phyloP scores from a whole-genome alignment of 2,888 invertebrate genomes.

The Polietes domitor region DNA sequence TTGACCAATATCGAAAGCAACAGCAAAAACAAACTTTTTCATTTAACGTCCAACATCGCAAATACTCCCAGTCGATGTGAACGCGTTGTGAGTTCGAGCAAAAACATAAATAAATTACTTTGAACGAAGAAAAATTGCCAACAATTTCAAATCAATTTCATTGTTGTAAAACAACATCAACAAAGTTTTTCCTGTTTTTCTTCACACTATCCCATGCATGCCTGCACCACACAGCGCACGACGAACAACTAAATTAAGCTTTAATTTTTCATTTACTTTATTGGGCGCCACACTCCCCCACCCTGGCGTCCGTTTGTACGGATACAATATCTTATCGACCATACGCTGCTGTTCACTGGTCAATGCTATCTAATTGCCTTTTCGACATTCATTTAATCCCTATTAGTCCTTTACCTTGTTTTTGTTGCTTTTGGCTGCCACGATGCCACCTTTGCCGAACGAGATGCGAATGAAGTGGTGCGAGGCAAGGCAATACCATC shows the following conservation, averaged over 20 bases:
- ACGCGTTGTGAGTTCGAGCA: background rate
- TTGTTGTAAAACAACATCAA: slow-evolving; percentile 10
- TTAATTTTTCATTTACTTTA: slow-evolving; percentile 67
- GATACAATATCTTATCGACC: slow-evolving; percentile 18
- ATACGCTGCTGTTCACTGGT: slow-evolving; percentile 61
- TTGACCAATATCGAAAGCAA: background rate
- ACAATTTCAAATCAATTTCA: slow-evolving; percentile 69
- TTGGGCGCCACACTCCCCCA: slow-evolving; percentile 5
- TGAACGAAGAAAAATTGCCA: slow-evolving; percentile 66
- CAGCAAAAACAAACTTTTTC: slow-evolving; percentile 12
- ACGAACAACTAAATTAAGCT: slow-evolving; percentile 61
- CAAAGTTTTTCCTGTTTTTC: background rate
- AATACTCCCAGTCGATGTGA: background rate
- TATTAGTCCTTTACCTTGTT: slow-evolving; percentile 73
- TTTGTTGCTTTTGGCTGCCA: background rate
- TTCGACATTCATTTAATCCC: slow-evolving; percentile 80
- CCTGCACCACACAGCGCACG: slow-evolving; percentile 32
- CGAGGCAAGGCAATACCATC: background rate
- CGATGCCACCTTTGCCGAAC: slow-evolving; percentile 43
- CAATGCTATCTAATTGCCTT: slow-evolving; percentile 77
- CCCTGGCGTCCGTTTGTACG: background rate
- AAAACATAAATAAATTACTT: slow-evolving; percentile 68
- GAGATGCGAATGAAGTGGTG: slow-evolving; percentile 9
- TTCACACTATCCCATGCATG: background rate
- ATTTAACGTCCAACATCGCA: background rate